Percentiles rank a stretch among this genome's conserved stretches.
Conservation (phyloP, 2,888 invertebrate genomes). For the Candidula unifasciata region DNA sequence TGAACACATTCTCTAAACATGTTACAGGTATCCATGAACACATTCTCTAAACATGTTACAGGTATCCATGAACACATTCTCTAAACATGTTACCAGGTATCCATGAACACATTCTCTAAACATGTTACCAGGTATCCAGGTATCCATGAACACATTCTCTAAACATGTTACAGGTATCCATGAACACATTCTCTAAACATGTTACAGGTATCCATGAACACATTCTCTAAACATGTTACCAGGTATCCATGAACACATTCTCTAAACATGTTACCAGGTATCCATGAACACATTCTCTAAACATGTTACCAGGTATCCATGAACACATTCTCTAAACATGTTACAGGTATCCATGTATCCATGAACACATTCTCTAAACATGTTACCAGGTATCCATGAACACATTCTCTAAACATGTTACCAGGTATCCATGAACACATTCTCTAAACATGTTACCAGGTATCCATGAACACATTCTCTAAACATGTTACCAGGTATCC, state of each 20-base stretch:
- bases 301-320: too few species aligned
- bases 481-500: slow-evolving; percentile 77
- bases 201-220: too few species aligned
- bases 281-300: too few species aligned
- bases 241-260: slow-evolving; percentile 79
- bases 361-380: not conserved
- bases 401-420: not conserved
- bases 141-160: slow-evolving; percentile 75
- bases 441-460: too few species aligned
- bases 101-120: slow-evolving; percentile 76
- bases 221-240: not conserved
- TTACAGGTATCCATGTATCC: slow-evolving; percentile 82
- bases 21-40: slow-evolving; percentile 81
- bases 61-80: not conserved
- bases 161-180: slow-evolving; percentile 79
- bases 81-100: slow-evolving; percentile 73
- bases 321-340: not conserved
- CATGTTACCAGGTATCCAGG: slow-evolving; percentile 80
- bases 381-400: slow-evolving; percentile 79
- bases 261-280: slow-evolving; percentile 61
- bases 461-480: not conserved
- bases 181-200: too few species aligned
- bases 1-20: not conserved
- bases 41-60: too few species aligned
- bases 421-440: slow-evolving; percentile 82